Conservation (phyloP, 2,797 vertebrate genomes). For the Silurus lanzhouensis region DNA sequence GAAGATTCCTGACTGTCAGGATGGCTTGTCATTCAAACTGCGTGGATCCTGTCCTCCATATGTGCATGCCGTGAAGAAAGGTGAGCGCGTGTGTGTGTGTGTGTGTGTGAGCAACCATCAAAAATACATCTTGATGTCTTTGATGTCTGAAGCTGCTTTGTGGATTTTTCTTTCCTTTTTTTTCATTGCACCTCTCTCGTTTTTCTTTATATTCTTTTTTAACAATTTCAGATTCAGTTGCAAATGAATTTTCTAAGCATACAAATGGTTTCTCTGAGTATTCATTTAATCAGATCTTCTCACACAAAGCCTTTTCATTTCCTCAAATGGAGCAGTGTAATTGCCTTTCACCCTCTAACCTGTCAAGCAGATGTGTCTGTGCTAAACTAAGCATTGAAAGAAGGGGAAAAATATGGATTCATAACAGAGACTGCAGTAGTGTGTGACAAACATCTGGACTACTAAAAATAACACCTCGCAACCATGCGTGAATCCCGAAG, state of each 20-base stretch:
- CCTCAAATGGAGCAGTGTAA: slow-evolving; percentile 16
- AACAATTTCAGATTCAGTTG: not conserved
- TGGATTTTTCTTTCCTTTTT: not conserved
- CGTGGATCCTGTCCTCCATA: slow-evolving; percentile 85
- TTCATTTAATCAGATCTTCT: slow-evolving; percentile 27
- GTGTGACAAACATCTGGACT: slow-evolving; percentile 55
- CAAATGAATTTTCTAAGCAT: not conserved
- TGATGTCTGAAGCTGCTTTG: not conserved
- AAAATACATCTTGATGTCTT: not conserved
- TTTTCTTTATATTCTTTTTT: slow-evolving; percentile 11
- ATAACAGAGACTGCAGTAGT: slow-evolving; percentile 43
- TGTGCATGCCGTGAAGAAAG: slow-evolving; percentile 90
- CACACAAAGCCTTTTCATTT: slow-evolving; percentile 32
- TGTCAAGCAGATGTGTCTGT: slow-evolving; percentile 51
- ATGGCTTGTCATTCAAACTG: slow-evolving; percentile 89
- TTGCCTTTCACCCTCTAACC: slow-evolving; percentile 29
- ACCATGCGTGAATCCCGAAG: slow-evolving; percentile 10
- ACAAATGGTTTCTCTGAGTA: not conserved
- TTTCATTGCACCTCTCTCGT: not conserved
- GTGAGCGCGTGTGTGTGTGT: slow-evolving; percentile 66
- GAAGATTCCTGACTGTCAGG: slow-evolving; percentile 89
- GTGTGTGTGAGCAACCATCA: not conserved
- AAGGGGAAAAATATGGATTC: slow-evolving; percentile 15
- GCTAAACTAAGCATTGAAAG: slow-evolving; percentile 37
- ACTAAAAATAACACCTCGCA: slow-evolving; percentile 20